phyloP scores from a whole-genome alignment of 2,888 invertebrate genomes.

The Therioaphis trifolii region DNA sequence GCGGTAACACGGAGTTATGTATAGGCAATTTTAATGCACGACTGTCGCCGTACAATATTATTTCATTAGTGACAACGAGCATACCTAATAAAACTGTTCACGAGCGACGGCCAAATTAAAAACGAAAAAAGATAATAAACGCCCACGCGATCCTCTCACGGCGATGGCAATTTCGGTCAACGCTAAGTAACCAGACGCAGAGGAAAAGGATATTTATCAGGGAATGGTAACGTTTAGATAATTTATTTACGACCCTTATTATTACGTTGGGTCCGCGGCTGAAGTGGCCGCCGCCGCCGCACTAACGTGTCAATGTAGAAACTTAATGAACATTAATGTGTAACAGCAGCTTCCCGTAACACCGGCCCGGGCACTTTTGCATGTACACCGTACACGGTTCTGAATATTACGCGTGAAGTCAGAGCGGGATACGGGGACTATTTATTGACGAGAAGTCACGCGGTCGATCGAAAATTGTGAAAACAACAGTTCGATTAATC shows the following conservation, averaged over 20 bases:
- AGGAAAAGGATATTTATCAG: background rate
- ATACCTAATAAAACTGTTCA: no score
- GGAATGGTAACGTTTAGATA: background rate
- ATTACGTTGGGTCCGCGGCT: background rate
- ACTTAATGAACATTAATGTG: conserved; percentile 17
- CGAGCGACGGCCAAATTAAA: no score
- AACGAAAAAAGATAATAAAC: background rate
- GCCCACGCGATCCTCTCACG: no score
- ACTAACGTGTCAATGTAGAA: no score
- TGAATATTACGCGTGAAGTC: no score
- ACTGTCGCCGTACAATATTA: background rate
- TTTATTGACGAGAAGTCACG: no score
- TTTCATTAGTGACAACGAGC: no score
- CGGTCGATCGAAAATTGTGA: background rate
- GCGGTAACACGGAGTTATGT: conserved; percentile 26
- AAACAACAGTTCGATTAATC: background rate
- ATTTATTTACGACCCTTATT: background rate
- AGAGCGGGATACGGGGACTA: no score
- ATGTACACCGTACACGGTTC: no score
- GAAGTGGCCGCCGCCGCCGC: background rate
- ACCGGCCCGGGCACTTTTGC: background rate
- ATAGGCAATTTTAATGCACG: conserved; percentile 36
- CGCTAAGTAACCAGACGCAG: background rate
- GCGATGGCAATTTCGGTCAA: background rate
- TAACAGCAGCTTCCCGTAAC: background rate